A percentile compares a stretch with the other conserved stretches of the same genome.
These are phyloP conservation scores for Beroe ovata DNA, from an alignment of 37 sponge, comb jelly and placozoan genomes.

Conservation along the genomic window DNA sequence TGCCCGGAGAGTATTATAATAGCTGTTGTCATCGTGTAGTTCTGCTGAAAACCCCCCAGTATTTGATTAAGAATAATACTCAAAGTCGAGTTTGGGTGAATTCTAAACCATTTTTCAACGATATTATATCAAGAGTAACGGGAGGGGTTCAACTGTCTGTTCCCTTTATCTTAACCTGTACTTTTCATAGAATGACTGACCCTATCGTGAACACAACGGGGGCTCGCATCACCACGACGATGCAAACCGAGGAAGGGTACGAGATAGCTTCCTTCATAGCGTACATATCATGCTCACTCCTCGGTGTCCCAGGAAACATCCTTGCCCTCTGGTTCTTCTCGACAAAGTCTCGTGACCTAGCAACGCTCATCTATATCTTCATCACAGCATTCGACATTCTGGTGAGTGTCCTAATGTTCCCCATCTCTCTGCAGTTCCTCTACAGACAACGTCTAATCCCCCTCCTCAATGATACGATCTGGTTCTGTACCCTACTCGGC, in stretches of 20 bases:
- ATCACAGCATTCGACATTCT: background rate
- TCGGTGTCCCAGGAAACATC: background rate
- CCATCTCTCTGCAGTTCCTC: constrained; percentile 3
- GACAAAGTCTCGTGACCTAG: background rate
- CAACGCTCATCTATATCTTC: constrained; percentile 35
- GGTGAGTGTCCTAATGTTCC: constrained; percentile 5
- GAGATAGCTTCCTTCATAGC: background rate
- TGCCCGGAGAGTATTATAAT: no score
- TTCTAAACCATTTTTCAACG: no score
- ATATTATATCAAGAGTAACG: no score
- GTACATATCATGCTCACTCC: background rate
- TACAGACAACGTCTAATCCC: background rate
- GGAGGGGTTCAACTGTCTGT: no score
- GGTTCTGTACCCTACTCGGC: constrained; percentile 3
- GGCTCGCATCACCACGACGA: background rate
- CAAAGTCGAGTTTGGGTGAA: no score
- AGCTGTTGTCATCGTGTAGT: no score
- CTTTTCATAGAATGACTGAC: no score
- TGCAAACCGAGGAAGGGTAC: no score
- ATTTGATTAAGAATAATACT: no score
- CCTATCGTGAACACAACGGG: background rate
- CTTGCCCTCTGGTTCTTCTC: constrained; percentile 2
- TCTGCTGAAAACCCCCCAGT: no score
- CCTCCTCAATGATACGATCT: background rate
- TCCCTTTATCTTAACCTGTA: no score